These are phyloP conservation scores for Chelonoidis abingdonii DNA, from an alignment of 2,113 vertebrate species.

Conservation along the genomic window DNA sequence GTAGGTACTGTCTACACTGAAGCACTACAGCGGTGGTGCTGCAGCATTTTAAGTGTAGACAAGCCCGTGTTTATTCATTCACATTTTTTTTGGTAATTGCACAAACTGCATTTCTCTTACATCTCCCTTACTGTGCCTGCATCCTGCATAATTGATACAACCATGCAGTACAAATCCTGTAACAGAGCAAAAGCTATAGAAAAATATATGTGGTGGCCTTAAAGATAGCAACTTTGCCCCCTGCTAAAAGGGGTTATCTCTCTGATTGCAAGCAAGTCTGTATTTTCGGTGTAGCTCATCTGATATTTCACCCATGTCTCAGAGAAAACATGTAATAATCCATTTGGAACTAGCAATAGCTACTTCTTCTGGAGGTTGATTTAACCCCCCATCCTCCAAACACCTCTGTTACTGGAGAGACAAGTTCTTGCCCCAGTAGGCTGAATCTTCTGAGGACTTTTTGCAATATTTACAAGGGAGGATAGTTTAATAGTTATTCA, in stretches of 20 bases:
- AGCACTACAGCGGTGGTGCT: too few species aligned
- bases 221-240: neutral
- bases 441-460: neutral
- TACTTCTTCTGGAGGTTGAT: neutral
- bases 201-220: neutral
- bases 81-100: neutral
- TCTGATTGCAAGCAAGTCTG: too few species aligned
- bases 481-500: neutral
- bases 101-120: slow-evolving; percentile 1
- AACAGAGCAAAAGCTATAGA: neutral
- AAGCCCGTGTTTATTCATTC: neutral
- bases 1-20: too few species aligned
- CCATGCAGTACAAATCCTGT: neutral
- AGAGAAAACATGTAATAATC: too few species aligned
- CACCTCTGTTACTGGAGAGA: neutral
- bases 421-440: neutral
- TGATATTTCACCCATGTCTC: too few species aligned
- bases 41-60: too few species aligned
- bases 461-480: neutral
- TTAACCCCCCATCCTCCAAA: neutral
- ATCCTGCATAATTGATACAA: neutral
- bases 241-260: too few species aligned
- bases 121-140: neutral
- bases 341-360: neutral
- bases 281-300: too few species aligned